Percentiles rank a stretch among this genome's conserved stretches.
phyloP scores from a whole-genome alignment of 2,888 invertebrate genomes.

The Trisateles emortualis region DNA sequence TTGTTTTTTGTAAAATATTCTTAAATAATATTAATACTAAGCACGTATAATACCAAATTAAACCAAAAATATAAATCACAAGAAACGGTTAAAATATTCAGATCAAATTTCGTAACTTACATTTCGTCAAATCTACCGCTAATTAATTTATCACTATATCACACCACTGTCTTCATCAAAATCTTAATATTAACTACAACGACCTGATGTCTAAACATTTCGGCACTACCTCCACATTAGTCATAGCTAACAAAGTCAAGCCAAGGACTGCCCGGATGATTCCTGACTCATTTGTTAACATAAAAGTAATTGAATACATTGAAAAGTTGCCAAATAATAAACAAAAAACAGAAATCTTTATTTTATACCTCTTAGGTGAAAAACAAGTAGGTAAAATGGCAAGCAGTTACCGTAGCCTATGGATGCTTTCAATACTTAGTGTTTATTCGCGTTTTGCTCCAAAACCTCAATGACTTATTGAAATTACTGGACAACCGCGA shows the following conservation, averaged over 20 bases:
- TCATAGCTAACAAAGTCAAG: slow-evolving; percentile 49
- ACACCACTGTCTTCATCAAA: slow-evolving; percentile 52
- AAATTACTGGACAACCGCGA: too few species aligned
- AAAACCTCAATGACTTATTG: too few species aligned
- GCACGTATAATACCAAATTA: background rate
- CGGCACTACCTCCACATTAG: slow-evolving; percentile 47
- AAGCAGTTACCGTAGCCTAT: too few species aligned
- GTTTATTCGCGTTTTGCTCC: too few species aligned
- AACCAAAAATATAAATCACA: background rate
- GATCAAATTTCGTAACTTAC: background rate
- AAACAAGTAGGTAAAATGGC: too few species aligned
- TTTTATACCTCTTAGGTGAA: too few species aligned
- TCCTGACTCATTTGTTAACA: slow-evolving; percentile 52
- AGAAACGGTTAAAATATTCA: background rate
- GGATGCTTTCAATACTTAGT: too few species aligned
- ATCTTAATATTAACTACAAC: slow-evolving; percentile 50
- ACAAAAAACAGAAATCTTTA: background rate
- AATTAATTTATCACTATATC: background rate
- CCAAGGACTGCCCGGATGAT: slow-evolving; percentile 42
- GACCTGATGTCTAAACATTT: slow-evolving; percentile 36
- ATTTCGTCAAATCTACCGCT: background rate
- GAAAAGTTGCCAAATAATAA: background rate
- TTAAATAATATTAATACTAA: background rate
- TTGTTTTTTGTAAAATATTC: too few species aligned
- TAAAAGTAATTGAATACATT: slow-evolving; percentile 32